Conservation (phyloP, 2,888 invertebrate genomes). For the Charanyca ferruginea region DNA sequence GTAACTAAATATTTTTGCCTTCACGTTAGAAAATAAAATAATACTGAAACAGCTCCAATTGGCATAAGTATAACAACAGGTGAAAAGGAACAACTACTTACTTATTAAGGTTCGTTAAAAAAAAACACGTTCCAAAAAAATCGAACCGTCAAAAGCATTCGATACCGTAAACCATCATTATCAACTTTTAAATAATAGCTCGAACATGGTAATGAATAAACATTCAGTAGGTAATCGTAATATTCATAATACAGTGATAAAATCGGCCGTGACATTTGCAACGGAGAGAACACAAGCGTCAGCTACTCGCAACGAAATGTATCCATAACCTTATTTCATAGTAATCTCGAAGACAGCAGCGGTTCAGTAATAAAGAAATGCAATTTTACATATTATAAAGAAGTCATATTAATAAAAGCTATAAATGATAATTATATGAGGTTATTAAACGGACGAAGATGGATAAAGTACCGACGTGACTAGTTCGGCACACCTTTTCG, state of each 20-base stretch:
- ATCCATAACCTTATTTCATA: slow-evolving; percentile 67
- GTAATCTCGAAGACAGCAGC: slow-evolving; percentile 57
- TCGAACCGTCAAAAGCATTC: slow-evolving; percentile 8
- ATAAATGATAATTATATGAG: slow-evolving; percentile 28
- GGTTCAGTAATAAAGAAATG: slow-evolving; percentile 22
- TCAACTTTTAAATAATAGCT: slow-evolving; percentile 24
- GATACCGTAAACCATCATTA: slow-evolving; percentile 15
- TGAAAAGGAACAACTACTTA: no score
- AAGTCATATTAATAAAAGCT: slow-evolving; percentile 32
- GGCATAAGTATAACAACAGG: no score
- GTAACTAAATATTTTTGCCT: not conserved
- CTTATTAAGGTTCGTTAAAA: no score
- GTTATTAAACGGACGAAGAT: slow-evolving; percentile 21
- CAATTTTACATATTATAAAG: slow-evolving; percentile 12
- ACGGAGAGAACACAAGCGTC: slow-evolving; percentile 59
- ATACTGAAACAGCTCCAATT: no score
- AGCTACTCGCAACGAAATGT: slow-evolving; percentile 57
- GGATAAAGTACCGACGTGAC: not conserved
- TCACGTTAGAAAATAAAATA: not conserved
- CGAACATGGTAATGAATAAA: slow-evolving; percentile 37
- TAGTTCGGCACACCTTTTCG: slow-evolving; percentile 10
- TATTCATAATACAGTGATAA: slow-evolving; percentile 63
- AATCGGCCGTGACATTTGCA: slow-evolving; percentile 71
- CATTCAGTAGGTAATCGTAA: slow-evolving; percentile 57
- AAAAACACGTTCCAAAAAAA: not conserved